Base-by-base conservation (phyloP, 1,140 invertebrate species). In the Drosophila rhopaloa region DNA sequence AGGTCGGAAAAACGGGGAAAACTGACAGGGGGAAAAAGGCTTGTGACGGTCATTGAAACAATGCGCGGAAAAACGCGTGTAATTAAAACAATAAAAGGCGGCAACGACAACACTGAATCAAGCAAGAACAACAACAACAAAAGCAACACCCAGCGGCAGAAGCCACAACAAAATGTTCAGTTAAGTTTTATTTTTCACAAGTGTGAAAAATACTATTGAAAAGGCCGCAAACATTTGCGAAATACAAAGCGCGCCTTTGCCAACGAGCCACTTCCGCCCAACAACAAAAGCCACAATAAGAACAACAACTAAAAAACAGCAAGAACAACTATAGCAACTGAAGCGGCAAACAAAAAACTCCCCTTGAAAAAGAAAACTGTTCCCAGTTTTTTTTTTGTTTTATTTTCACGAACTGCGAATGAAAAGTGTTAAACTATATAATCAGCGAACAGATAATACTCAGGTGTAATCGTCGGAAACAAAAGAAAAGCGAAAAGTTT, bases 101-200 rank as follows among this genome's bases (percentile, higher is more conserved):
- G 29, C 82, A 81, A 59, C 67, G 67, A 73, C 53, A 75, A 58
- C 43, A 55, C 46, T 48, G 38, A 24, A 75, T n/a, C 24, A 67
- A n/a, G 19, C 38, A 66, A 37, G 16, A 54, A 5, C 41, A 57
- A 32, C 57, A 57, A 32, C 57, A 46, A 51, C 38, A 57, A 57
- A 32, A 63, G 29, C 24, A 60, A 13, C 50, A 76, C 29, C 29
- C 38, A 40, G 38, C 38, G 5, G 38, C 38, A 40, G 38, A n/a
- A 40, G 38, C 38, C 9, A 50, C 35, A 80, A 53, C 54, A 86
- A 81, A 86, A 76, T 82, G 82, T 88, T 78, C 79, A 83, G 83
- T 86, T 86, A 83, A 86, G 83, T 86, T 86, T 86, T 86, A 88
- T 88, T 86, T 88, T 83, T 80, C 83, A 86, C 79, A 86, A 86